Conservation (phyloP, 2,797 vertebrate genomes). For the Percopsis omiscomaycus region DNA sequence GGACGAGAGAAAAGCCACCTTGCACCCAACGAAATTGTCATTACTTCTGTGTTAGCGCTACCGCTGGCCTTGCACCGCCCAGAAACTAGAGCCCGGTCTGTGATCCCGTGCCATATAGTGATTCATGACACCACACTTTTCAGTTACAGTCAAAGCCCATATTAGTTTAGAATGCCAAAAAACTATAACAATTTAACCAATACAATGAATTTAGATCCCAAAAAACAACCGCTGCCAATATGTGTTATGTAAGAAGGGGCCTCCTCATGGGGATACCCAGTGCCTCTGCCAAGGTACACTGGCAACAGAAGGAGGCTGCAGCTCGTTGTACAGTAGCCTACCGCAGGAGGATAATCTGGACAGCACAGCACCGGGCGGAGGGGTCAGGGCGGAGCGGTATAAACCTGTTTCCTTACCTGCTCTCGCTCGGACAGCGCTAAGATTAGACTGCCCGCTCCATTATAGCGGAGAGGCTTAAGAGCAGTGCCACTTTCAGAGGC, state of each 20-base stretch:
- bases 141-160: not conserved
- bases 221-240: constrained; percentile 47
- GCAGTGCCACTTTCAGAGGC: constrained; percentile 69
- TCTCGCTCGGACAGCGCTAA: constrained; percentile 56
- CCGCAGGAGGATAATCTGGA: constrained; percentile 44
- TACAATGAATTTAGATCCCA: constrained; percentile 31
- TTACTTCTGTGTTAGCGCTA: too few relatives aligned
- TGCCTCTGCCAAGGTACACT: constrained; percentile 35
- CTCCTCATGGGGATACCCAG: constrained; percentile 40
- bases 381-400: constrained; percentile 53
- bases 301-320: constrained; percentile 28
- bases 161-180: not conserved
- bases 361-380: constrained; percentile 45
- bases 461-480: constrained; percentile 69
- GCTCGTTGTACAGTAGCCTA: constrained; percentile 13
- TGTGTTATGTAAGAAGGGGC: constrained; percentile 37
- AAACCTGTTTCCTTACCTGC: constrained; percentile 59
- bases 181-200: constrained; percentile 14
- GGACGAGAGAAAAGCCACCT: too few relatives aligned
- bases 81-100: too few relatives aligned
- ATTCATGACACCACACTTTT: not conserved
- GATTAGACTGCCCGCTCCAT: constrained; percentile 69
- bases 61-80: too few relatives aligned
- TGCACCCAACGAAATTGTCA: too few relatives aligned
- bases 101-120: too few relatives aligned